phyloP scores from a whole-genome alignment of 2,797 vertebrate genomes.

The Microcaecilia unicolor region DNA sequence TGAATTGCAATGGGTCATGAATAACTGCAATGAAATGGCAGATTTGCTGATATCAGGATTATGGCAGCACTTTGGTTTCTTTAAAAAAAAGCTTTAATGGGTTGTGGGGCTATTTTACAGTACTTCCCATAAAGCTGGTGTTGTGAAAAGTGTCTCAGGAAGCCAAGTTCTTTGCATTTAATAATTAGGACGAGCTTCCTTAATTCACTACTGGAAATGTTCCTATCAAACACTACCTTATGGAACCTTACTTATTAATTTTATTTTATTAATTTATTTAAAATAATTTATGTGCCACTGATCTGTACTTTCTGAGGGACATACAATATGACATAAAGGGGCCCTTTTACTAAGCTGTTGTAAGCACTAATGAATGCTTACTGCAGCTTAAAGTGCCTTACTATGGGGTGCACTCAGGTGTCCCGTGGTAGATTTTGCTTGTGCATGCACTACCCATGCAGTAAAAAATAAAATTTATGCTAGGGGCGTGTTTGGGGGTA shows the following conservation, averaged over 20 bases:
- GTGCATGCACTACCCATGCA: too few species aligned
- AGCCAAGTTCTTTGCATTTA: conserved; percentile 32
- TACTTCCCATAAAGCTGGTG: conserved; percentile 30
- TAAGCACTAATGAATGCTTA: too few species aligned
- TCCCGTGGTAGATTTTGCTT: too few species aligned
- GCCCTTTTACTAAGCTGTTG: too few species aligned
- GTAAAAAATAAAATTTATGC: too few species aligned
- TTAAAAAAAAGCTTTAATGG: conserved; percentile 47
- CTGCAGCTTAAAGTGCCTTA: too few species aligned
- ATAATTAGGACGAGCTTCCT: conserved; percentile 24
- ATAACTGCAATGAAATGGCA: conserved; percentile 53
- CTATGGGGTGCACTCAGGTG: too few species aligned
- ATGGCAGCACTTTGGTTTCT: conserved; percentile 45
- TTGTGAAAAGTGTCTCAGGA: conserved; percentile 28
- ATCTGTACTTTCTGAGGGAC: too few species aligned
- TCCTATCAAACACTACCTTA: neutral
- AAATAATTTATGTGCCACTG: too few species aligned
- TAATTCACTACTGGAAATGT: conserved; percentile 19
- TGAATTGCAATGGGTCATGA: conserved; percentile 52
- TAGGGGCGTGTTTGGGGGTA: too few species aligned
- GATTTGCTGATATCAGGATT: conserved; percentile 51
- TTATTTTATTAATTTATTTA: too few species aligned
- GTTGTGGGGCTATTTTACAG: conserved; percentile 46
- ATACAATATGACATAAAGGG: too few species aligned
- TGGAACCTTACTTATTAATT: neutral